Evolutionary conservation across 1,140 invertebrate species (phyloP).

Genomic region (Zaprionus capensis): DNA sequence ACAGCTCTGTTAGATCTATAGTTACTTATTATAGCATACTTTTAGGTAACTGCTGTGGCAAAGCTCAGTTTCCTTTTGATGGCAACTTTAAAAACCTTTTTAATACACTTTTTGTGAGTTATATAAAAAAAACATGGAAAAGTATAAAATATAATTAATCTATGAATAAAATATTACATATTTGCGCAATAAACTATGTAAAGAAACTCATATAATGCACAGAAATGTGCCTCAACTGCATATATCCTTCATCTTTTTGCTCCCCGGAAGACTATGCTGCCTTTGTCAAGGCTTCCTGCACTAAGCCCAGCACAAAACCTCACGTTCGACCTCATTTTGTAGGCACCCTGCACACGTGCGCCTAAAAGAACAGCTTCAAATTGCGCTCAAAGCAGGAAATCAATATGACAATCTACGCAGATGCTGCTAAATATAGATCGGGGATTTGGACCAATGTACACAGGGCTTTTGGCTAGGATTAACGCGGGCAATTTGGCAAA

Average conservation of each 20-base stretch:
- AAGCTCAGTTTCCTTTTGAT: not conserved
- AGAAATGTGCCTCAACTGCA: too few relatives aligned
- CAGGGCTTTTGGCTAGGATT: conserved; percentile 25
- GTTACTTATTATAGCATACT: not conserved
- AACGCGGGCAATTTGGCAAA: conserved; percentile 32
- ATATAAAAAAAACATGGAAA: too few relatives aligned
- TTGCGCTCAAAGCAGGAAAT: not conserved
- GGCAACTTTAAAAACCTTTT: too few relatives aligned
- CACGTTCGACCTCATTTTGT: not conserved
- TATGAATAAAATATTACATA: too few relatives aligned
- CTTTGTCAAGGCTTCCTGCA: too few relatives aligned
- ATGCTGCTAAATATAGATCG: conserved; percentile 7
- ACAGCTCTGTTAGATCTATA: not conserved
- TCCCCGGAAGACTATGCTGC: too few relatives aligned
- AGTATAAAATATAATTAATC: too few relatives aligned
- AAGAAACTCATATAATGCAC: too few relatives aligned
- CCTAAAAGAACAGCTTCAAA: conserved; percentile 23
- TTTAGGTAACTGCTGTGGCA: not conserved
- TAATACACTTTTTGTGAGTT: too few relatives aligned
- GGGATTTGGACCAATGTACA: not conserved
- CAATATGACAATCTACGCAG: not conserved
- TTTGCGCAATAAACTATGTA: too few relatives aligned
- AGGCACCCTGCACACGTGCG: not conserved
- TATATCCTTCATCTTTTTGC: too few relatives aligned
- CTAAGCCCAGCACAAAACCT: not conserved